Evolutionary conservation across 1,140 invertebrate genomes (phyloP), one percentile per base, ranked within the genome.

Genomic region (Streblospio benedicti): DNA sequence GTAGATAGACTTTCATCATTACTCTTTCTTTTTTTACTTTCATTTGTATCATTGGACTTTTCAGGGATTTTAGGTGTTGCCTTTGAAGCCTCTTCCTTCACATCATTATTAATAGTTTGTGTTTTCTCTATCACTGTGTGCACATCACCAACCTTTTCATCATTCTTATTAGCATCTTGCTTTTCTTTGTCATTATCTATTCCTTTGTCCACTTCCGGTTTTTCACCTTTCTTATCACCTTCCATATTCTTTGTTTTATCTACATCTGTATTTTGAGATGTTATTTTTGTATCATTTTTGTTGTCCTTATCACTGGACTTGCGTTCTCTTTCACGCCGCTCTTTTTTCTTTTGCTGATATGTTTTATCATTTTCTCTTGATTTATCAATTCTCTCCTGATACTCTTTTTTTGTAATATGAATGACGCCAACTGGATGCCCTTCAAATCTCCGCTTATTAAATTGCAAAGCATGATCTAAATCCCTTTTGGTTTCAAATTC

Each of bases 401-500:
- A 68, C 62, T 61, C 56, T 67, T 31, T 52, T 58, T 4, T 61
- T 61, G 31, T 65, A 60, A 47, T 63, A 54, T n/a, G 6, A 52
- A 12, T 31, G 18, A 78, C 50, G 27, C 69, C 67, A 28, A 78
- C 68, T 5, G 67, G 64, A 43, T 65, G 58, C n/a, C 67, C 55
- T 4, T 69, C 71, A 60, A 77, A 68, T 16, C 65, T 59, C 27
- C 65, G 65, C 16, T 67, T 68, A 57, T 73, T 67, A 32, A 64
- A 49, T 0, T 66, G 61, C 18, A 78, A 53, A 25, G 71, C 75
- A 12, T 59, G 60, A 59, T 73, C 65, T 28, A 68, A 76, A 56
- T 90, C 88, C 28, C 86, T 84, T 4, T 80, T 65, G 18, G 83
- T 83, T 0, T 81, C 82, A 64, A 92, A 89, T 67, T 90, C 84